Evolutionary conservation across 1,140 invertebrate genomes (phyloP), one percentile per base, ranked within the genome.

Genomic region (Drosophila murphyi): DNA sequence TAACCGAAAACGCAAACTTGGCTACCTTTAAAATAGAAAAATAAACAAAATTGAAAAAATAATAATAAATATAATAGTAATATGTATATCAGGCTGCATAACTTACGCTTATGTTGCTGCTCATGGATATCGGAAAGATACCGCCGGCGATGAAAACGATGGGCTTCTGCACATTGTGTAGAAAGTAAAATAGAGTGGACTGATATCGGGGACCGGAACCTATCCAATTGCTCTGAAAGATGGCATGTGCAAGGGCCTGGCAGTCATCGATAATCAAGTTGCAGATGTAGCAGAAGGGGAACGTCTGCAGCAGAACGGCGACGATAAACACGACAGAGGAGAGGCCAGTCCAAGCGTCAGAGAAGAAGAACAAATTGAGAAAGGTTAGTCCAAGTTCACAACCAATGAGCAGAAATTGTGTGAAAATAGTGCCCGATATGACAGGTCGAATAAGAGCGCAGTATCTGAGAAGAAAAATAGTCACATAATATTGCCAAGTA

Each of bases 281-380:
- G 35, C 78, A 87, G 0, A 43, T 68, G n/a, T 47, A 86, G 2
- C 67, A 76, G 37, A 86, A 86, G 0, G 82, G 82, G 51, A 87
- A 86, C 1, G 82, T 82, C 41, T 86, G 71, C 2, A 51, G n/a
- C 3, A 69, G 43, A 0, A 87, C 28, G 0, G 51, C 71, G 4
- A 45, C 12, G 1, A 76, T 43, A 12, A 78, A 87, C 0, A 5
- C n/a, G 3, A 52, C 28, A 0, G 63, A 70, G 2, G 78, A n/a
- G 0, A 86, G 0, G 1, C 54, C 61, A 4, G 47, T 47, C 68
- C 68, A 73, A 2, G 70, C 7, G 29, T 87, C 54, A 1, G 60
- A 54, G 4, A 81, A 80, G 39, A 80, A 70, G 52, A 81, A 47
- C 0, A 86, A 8, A 28, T 87, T 82, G n/a, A 78, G 76, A 51